phyloP scores from a whole-genome alignment of 2,113 vertebrate genomes.

The Tursiops truncatus region DNA sequence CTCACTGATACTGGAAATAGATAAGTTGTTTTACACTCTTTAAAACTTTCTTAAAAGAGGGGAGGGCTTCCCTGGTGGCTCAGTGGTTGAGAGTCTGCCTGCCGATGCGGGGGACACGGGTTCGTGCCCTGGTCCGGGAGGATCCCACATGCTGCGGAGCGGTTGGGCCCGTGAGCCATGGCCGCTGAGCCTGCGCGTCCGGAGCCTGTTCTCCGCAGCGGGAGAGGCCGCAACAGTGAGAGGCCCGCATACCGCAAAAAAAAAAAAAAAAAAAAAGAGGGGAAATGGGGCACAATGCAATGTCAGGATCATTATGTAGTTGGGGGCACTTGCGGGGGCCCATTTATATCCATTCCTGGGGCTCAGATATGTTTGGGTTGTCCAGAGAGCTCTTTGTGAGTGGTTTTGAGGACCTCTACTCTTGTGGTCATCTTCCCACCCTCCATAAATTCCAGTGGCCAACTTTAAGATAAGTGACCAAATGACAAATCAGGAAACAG shows the following conservation, averaged over 20 bases:
- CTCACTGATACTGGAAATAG: background rate
- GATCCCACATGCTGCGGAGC: no score
- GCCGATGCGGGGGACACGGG: no score
- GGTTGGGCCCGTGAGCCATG: no score
- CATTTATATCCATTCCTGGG: background rate
- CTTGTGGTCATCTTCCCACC: background rate
- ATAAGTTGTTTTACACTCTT: background rate
- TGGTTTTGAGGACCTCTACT: no score
- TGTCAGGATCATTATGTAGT: background rate
- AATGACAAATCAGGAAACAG: background rate
- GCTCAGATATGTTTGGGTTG: accelerated
- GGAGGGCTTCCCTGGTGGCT: no score
- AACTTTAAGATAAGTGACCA: background rate
- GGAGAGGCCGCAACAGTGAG: no score
- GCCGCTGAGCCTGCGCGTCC: no score
- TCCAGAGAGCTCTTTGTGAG: background rate
- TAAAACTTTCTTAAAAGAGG: background rate
- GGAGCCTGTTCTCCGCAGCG: no score
- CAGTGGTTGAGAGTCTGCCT: no score
- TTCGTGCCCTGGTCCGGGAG: no score
- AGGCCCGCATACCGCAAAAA: no score
- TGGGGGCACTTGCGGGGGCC: background rate
- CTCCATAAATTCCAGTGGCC: background rate
- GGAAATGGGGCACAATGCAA: background rate
- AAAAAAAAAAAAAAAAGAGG: background rate